phyloP scores from a whole-genome alignment of 1,140 invertebrate genomes.

The Bombyx mori region DNA sequence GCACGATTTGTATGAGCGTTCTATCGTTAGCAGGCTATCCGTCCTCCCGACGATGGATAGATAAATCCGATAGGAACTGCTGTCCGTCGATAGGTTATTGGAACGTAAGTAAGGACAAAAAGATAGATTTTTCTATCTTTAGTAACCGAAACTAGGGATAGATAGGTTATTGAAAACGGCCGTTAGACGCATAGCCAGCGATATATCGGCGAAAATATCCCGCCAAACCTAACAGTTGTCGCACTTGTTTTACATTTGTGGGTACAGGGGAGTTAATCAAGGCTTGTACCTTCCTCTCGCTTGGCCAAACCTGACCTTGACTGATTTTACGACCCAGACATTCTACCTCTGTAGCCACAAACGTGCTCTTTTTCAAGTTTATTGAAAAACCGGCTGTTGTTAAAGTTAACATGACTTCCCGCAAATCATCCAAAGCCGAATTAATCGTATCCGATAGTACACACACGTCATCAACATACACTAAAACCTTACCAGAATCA shows the following conservation, averaged over 20 bases:
- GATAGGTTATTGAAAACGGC: no score
- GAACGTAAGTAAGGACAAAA: no score
- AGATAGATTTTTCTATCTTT: no score
- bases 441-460: conserved; percentile 41
- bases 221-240: conserved; percentile 24
- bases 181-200: conserved; percentile 20
- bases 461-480: conserved; percentile 49
- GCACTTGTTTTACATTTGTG: conserved; percentile 22
- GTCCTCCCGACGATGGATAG: no score
- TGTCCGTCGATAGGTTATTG: no score
- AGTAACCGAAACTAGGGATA: no score
- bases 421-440: conserved; percentile 39
- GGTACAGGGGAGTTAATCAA: conserved; percentile 25
- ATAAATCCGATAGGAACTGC: no score
- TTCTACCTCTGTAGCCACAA: conserved; percentile 18
- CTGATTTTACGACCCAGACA: conserved; percentile 25
- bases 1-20: no score
- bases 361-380: conserved; percentile 19
- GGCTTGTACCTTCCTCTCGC: conserved; percentile 16
- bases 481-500: conserved; percentile 1
- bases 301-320: conserved; percentile 17
- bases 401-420: conserved; percentile 23
- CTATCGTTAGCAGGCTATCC: no score
- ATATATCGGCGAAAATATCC: conserved; percentile 31
- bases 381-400: conserved; percentile 19